Percentiles rank a stretch among this genome's conserved stretches.
Evolutionary conservation across 2,797 vertebrate species (phyloP).

Genomic region (Notamacropus eugenii): DNA sequence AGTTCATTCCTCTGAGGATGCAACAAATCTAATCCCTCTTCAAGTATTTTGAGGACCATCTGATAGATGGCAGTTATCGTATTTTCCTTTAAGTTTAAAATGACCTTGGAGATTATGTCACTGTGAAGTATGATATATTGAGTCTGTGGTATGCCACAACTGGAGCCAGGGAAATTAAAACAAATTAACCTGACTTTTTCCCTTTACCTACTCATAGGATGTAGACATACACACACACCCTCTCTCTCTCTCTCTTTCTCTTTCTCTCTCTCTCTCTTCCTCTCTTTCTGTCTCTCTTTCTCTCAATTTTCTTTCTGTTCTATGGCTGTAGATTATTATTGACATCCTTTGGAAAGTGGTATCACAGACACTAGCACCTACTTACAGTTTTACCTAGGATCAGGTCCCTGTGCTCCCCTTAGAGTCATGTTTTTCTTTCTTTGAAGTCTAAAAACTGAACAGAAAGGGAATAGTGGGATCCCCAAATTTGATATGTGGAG

Average conservation of each 20-base stretch:
- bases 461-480: background rate
- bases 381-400: background rate
- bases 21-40: background rate
- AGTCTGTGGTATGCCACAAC: background rate
- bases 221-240: background rate
- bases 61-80: background rate
- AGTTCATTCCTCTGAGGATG: background rate
- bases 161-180: background rate
- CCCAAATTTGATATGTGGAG: background rate
- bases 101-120: background rate
- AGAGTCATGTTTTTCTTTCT: background rate
- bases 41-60: background rate
- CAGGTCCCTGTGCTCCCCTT: background rate
- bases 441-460: background rate
- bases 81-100: background rate
- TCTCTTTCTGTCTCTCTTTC: too few relatives aligned
- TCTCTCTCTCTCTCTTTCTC: background rate
- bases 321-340: background rate
- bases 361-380: background rate
- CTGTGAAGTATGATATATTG: background rate
- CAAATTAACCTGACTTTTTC: background rate
- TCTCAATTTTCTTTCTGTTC: background rate
- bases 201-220: background rate
- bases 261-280: fast-evolving
- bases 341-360: background rate